Conservation (phyloP, 2,113 vertebrate genomes). For the Pristiophorus japonicus region DNA sequence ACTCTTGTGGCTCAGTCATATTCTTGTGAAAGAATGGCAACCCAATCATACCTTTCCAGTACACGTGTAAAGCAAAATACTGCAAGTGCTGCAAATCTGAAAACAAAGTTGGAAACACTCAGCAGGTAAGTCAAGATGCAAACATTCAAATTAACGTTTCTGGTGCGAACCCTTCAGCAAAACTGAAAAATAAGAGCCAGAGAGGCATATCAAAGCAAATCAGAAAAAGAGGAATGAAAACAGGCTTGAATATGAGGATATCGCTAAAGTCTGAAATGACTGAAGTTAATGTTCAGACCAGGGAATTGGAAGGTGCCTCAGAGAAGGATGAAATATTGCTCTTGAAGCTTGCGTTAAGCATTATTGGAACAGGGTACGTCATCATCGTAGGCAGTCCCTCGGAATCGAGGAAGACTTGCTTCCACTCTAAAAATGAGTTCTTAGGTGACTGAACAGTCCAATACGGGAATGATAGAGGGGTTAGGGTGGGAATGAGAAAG, state of each 20-base stretch:
- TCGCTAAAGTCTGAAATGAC: not conserved
- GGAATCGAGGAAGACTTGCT: no score
- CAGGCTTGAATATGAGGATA: not conserved
- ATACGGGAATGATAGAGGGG: not conserved
- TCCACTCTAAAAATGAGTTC: no score
- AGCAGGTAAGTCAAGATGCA: not conserved
- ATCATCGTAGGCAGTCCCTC: no score
- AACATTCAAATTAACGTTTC: not conserved
- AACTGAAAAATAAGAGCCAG: not conserved
- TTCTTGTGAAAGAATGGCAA: not conserved
- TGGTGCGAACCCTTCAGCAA: not conserved
- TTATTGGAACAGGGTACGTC: not conserved
- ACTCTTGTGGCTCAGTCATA: not conserved
- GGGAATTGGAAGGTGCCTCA: not conserved
- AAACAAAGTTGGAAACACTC: not conserved
- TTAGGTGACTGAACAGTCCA: no score
- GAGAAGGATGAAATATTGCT: not conserved
- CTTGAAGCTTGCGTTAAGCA: not conserved
- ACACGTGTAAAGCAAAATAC: not conserved
- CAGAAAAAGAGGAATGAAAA: not conserved
- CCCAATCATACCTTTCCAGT: not conserved
- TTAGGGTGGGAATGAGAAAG: not conserved
- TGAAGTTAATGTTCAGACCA: not conserved
- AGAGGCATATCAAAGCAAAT: not conserved
- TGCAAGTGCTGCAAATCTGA: not conserved